Evolutionary conservation across 2,888 invertebrate genomes (phyloP), one percentile per base, ranked within the genome.

Genomic region (Torymus auratus): DNA sequence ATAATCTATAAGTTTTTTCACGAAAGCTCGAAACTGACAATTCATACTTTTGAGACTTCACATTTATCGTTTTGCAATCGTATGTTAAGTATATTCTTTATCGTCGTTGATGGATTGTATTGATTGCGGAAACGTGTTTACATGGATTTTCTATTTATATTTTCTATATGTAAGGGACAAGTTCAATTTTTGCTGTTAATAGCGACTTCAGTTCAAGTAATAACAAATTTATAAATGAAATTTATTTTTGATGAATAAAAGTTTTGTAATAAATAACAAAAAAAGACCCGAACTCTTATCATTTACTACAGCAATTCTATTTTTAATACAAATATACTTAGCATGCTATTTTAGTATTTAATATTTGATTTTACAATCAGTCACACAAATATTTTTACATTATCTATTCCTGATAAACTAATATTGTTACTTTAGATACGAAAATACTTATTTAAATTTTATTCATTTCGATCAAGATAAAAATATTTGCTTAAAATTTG

Each of bases 161-260:
- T n/a, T n/a, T n/a, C n/a, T n/a, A n/a, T n/a, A n/a, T 55, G 20
- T 56, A 17, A 23, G n/a, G 4, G 1, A 50, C 50, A 64, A 52
- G 15, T 28, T 74, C 50, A 58, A 15, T 50, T 50, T 12, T 23
- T 15, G 60, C 20, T 11, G 11, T 23, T 52, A 75, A 52, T 52
- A 67, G 5, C 53, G 0, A 61, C 20, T 68, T 56, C 41, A 10
- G 62, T 62, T 77, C 56, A 7, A 61, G 28, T 28, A 70, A 17
- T 56, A 3, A 55, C 7, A 75, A 15, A 70, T 77, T 77, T 77
- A 52, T 77, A 50, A 64, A 64, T 20, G 15, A 69, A 17, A 76
- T 62, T 69, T 76, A 60, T 76, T 69, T 69, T 55, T n/a, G 17
- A 64, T 13, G 52, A 70, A 77, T 77, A 77, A 77, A 70, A 55